Evolutionary conservation across 2,888 invertebrate species (phyloP).

Genomic region (Synergus umbraculus): DNA sequence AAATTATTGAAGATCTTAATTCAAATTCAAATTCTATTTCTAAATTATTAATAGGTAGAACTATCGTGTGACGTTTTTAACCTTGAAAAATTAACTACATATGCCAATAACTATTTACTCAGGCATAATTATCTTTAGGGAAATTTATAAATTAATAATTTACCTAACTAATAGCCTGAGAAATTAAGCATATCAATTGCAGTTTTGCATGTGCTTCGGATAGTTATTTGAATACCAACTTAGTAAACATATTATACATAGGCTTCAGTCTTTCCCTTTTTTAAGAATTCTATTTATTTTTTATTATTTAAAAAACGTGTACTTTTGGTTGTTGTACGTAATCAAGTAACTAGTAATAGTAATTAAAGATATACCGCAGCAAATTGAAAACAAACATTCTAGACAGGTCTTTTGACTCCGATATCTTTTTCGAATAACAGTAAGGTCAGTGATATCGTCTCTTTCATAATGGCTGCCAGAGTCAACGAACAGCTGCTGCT

Average conservation of each 20-base stretch:
- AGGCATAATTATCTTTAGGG: neutral
- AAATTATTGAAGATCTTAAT: neutral
- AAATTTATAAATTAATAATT: neutral
- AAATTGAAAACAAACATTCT: neutral
- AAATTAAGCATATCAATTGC: neutral
- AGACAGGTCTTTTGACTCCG: neutral
- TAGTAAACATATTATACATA: neutral
- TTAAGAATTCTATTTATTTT: too few species aligned
- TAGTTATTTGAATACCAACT: neutral
- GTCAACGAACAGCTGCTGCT: constrained; percentile 33
- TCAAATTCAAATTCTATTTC: neutral
- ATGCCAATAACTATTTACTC: neutral
- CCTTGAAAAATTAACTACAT: neutral
- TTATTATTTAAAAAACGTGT: too few species aligned
- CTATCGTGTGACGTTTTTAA: neutral
- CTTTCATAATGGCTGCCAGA: constrained; percentile 43
- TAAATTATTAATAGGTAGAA: neutral
- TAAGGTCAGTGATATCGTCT: constrained; percentile 68
- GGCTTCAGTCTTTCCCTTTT: too few species aligned
- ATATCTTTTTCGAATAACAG: constrained; percentile 59
- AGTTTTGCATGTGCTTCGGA: constrained; percentile 3
- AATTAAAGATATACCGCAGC: neutral
- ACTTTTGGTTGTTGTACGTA: neutral
- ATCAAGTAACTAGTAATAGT: neutral
- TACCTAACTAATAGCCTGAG: neutral